Conservation (phyloP, 2,113 vertebrate species). For the Acanthochromis polyacanthus region DNA sequence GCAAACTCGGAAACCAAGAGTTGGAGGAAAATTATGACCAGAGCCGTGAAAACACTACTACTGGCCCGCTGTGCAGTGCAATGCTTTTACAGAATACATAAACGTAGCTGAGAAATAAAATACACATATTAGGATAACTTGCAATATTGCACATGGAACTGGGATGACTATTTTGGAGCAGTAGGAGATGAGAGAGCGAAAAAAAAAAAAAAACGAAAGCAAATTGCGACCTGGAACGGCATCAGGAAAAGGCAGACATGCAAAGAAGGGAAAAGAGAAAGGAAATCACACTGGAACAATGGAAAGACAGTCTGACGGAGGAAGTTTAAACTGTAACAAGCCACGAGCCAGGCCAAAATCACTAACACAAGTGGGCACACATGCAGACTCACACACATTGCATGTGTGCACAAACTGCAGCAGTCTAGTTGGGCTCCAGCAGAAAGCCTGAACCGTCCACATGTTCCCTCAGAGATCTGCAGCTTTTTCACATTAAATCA, state of each 20-base stretch:
- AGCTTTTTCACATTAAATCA: slow-evolving; percentile 11
- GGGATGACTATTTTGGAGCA: slow-evolving; percentile 3
- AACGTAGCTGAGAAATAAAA: not conserved
- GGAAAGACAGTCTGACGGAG: slow-evolving; percentile 60
- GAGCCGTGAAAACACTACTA: not conserved
- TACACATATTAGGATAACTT: slow-evolving; percentile 2
- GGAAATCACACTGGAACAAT: slow-evolving; percentile 75
- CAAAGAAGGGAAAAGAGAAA: slow-evolving; percentile 62
- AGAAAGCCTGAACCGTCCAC: slow-evolving; percentile 19
- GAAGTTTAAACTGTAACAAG: slow-evolving; percentile 65
- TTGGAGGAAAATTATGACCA: not conserved
- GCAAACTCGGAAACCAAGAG: not conserved
- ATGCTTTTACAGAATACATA: not conserved
- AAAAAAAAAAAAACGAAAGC: slow-evolving; percentile 4
- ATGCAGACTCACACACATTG: slow-evolving; percentile 8
- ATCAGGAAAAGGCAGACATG: slow-evolving; percentile 62
- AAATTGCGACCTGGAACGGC: slow-evolving; percentile 27
- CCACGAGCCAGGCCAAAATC: slow-evolving; percentile 45
- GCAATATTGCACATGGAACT: not conserved
- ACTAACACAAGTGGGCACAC: not conserved
- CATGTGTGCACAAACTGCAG: slow-evolving; percentile 16
- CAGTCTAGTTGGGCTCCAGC: slow-evolving; percentile 7
- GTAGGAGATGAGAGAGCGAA: not conserved
- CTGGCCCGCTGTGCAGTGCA: not conserved
- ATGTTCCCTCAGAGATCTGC: slow-evolving; percentile 29